A percentile compares a stretch with the other conserved stretches of the same genome.
Conservation (phyloP, 2,113 vertebrate genomes). For the Crotalus helleri region DNA sequence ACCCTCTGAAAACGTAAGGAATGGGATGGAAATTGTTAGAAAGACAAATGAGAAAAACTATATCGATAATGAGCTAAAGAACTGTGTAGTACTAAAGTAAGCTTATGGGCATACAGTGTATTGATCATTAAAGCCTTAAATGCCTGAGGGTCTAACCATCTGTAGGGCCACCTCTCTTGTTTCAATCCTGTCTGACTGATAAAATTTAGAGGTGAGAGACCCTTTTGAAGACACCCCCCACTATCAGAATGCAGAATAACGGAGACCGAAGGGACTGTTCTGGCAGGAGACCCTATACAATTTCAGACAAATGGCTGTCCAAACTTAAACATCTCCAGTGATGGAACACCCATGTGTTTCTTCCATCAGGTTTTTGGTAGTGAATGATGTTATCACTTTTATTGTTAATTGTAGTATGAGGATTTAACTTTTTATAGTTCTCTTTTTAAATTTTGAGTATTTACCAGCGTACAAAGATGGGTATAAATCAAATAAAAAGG, state of each 20-base stretch:
- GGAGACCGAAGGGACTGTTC: background rate
- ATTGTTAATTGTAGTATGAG: background rate
- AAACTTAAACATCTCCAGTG: background rate
- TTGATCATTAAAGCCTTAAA: background rate
- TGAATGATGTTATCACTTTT: background rate
- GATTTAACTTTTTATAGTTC: background rate
- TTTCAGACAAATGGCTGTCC: background rate
- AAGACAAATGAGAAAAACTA: background rate
- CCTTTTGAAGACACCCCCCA: background rate
- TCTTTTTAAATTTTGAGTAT: background rate
- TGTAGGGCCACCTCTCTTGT: background rate
- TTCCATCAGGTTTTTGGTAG: background rate
- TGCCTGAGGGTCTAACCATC: background rate
- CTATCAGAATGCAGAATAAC: background rate
- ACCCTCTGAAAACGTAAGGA: background rate
- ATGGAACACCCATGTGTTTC: background rate
- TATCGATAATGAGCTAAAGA: background rate
- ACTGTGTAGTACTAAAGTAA: background rate
- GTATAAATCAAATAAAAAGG: background rate
- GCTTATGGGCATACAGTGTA: background rate
- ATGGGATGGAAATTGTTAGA: background rate
- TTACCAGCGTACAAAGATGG: background rate
- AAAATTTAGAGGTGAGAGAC: background rate
- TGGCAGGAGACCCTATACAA: background rate
- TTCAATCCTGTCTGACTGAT: background rate